These are phyloP conservation scores for Garra rufa DNA, from an alignment of 2,113 vertebrate genomes.

Conservation along the genomic window DNA sequence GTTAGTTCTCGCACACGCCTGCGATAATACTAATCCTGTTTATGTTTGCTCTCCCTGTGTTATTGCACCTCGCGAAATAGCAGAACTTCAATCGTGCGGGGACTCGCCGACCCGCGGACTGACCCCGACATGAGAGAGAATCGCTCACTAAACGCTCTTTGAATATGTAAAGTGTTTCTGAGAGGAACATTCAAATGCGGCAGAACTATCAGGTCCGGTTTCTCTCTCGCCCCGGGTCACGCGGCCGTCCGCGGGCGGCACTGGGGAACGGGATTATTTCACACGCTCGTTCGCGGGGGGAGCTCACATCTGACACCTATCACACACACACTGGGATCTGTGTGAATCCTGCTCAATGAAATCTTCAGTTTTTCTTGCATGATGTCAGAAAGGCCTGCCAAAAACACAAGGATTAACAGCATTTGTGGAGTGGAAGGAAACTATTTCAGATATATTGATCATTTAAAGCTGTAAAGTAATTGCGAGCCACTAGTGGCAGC, in stretches of 20 bases:
- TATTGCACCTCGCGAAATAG: conserved; percentile 60
- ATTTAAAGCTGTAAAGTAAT: background rate
- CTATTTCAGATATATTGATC: background rate
- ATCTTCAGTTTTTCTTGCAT: background rate
- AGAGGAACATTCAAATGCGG: conserved; percentile 69
- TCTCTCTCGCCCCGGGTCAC: conserved; percentile 78
- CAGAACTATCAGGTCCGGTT: conserved; percentile 82
- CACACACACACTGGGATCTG: conserved; percentile 1
- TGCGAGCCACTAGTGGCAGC: background rate
- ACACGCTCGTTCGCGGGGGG: background rate
- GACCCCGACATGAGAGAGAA: conserved; percentile 43
- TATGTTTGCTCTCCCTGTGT: conserved; percentile 64
- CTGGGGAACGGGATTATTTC: conserved; percentile 55
- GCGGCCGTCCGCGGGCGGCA: conserved; percentile 44
- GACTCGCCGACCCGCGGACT: conserved; percentile 56
- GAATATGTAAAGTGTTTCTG: conserved; percentile 74
- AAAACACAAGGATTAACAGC: background rate
- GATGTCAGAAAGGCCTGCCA: background rate
- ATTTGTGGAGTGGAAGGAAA: background rate
- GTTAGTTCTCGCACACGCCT: conserved; percentile 59
- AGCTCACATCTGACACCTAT: conserved; percentile 34
- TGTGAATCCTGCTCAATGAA: background rate
- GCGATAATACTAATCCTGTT: conserved; percentile 80
- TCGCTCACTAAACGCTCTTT: conserved; percentile 69
- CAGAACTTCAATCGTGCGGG: conserved; percentile 65